Evolutionary conservation across 2,113 vertebrate species (phyloP).

Genomic region (Pomatostomus ruficeps): DNA sequence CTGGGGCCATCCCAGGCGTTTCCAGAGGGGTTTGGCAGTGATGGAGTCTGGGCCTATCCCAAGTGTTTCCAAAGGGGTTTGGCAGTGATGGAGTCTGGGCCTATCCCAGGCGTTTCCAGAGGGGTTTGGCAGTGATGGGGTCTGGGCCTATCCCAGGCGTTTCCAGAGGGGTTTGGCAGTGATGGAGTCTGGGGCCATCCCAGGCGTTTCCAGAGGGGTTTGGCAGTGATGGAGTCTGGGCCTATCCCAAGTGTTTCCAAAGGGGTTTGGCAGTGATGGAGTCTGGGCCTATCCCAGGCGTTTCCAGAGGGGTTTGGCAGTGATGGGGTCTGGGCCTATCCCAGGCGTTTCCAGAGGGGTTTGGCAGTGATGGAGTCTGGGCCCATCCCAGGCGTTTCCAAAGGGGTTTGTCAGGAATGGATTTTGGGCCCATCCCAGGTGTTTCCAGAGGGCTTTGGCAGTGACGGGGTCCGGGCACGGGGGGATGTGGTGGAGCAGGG

Average conservation of each 20-base stretch:
- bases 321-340: too few species aligned
- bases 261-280: too few species aligned
- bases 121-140: too few species aligned
- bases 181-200: too few species aligned
- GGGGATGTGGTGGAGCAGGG: not conserved
- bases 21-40: too few species aligned
- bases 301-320: too few species aligned
- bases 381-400: not conserved
- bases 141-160: not conserved
- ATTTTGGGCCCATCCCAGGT: not conserved
- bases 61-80: not conserved
- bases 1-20: not conserved
- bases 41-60: too few species aligned
- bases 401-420: too few species aligned
- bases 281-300: not conserved
- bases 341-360: not conserved
- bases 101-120: not conserved
- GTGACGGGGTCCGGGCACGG: fast-evolving
- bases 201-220: not conserved
- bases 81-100: too few species aligned
- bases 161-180: too few species aligned
- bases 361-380: too few species aligned
- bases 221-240: too few species aligned
- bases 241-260: not conserved
- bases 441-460: not conserved